Evolutionary conservation across 2,888 invertebrate species (phyloP), one percentile per base, ranked within the genome.

Genomic region (Melanargia galathea): DNA sequence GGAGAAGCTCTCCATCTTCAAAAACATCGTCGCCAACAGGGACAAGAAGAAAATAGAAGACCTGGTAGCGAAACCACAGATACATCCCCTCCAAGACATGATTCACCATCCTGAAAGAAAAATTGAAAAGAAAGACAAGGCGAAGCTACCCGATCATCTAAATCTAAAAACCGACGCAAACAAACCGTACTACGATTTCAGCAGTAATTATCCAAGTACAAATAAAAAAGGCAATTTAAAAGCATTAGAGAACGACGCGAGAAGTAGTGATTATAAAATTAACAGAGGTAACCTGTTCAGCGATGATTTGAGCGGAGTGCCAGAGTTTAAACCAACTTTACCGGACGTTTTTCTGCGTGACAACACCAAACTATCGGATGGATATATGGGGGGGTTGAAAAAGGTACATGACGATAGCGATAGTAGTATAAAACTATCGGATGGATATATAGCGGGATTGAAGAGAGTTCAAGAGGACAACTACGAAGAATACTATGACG

Each of bases 101-200:
- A 72, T 83, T 0, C 72, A 80, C 5, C 90, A 91, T 20, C 73
- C 72, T 5, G 84, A 89, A 3, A 80, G 81, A 16, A 88, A 80
- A 63, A 90, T 86, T 0, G 89, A 87, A 60, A 91, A 90, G 64
- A 91, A 91, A 71, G 87, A 91, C 26, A 82, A 86, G 64, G 80
- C 89, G 0, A 77, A 78, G 43, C 63, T 77, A 0, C 76, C 79
- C 0, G 74, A 65, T 2, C 18, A 52, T 16, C 7, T 18, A 33
- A 54, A 54, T 26, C 5, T 22, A 16, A 62, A 48, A 40, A 13
- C 51, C n/a, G 40, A 10, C 22, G 11, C 4, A 20, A 43, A 43
- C 18, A 38, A 38, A 8, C 16, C 43, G 2, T 18, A 18, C 16
- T 18, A 46, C 13, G 45, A 46, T 22, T 46, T 46, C 16, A 13